Conservation (phyloP, 2,888 invertebrate genomes). For the Ceriagrion tenellum region DNA sequence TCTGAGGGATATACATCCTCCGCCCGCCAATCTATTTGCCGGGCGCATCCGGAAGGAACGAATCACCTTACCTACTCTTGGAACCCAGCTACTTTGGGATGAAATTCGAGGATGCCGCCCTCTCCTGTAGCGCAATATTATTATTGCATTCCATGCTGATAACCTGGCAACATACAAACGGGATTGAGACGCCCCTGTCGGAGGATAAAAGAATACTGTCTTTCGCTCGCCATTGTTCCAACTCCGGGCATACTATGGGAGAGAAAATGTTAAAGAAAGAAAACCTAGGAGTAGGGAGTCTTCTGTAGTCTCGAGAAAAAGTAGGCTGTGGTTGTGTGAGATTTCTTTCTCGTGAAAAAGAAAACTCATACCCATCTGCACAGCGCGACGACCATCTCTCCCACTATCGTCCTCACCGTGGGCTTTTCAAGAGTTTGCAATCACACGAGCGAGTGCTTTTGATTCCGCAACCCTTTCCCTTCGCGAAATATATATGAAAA, state of each 20-base stretch:
- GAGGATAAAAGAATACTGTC: not conserved
- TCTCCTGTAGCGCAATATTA: not conserved
- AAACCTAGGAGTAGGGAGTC: not conserved
- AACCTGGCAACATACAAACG: not conserved
- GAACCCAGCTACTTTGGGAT: not conserved
- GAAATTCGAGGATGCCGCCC: not conserved
- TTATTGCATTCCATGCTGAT: conserved; percentile 6
- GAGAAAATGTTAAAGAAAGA: not conserved
- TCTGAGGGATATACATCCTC: no score
- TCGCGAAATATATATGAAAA: not conserved
- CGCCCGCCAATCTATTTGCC: not conserved
- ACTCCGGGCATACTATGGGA: not conserved
- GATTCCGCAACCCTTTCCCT: not conserved
- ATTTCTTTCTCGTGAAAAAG: not conserved
- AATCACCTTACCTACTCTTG: not conserved
- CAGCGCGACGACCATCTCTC: not conserved
- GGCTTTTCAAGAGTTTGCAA: not conserved
- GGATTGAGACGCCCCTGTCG: not conserved
- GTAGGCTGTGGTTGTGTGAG: not conserved
- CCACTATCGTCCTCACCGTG: not conserved
- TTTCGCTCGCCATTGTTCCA: not conserved
- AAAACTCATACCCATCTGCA: not conserved
- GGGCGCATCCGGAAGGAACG: not conserved
- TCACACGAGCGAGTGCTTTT: conserved; percentile 5
- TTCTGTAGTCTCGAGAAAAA: not conserved